Base-by-base conservation (phyloP, 2,113 vertebrate species). In the Notechis scutatus region DNA sequence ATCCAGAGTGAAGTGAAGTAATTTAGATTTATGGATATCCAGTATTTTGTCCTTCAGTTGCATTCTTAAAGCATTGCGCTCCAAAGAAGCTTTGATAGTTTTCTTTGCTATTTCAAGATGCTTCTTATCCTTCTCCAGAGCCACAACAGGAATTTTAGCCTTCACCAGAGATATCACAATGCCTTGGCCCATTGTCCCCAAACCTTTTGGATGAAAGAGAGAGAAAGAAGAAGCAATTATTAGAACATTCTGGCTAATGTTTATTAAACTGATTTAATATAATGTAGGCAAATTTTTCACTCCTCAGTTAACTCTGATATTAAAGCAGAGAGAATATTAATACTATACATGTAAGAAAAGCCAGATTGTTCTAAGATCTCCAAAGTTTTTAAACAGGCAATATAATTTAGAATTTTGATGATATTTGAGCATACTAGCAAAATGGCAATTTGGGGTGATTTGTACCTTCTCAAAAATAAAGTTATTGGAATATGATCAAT, bases 151-250 rank as follows among this genome's bases (percentile, higher is more conserved):
- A 52, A 99, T 97, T 74, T 97, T 98, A 0, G 98, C 98, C 93
- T 97, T 98, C 61, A 97, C 97, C 94, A 99, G 97, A 91, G 97
- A 98, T 91, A 98, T 97, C 6, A 96, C 96, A 42, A 99, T 99
- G 87, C 99, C 99, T 95, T 95, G 97, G 26, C 99, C 99, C 99
- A 99, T 99, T 57, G 99, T 99, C 94, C 99, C 99, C 92, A 99
- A 97, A 90, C 99, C 99, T 99, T 92, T 12, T 95, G 93, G 94
- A 90, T 94, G 91, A 74, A 94, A 96, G 18, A 85, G 91, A 95
- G 93, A 92, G 87, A 95, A 93, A 42, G 92, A 85, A 64, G 39
- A 61, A 21, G 9, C 4, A 91, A 92, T 56, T 89, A 85, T 54
- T 95, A 94, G 92, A 21, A 90, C 61, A 50, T 90, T 90, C 88